phyloP scores from a whole-genome alignment of 2,888 invertebrate species.

The Ecdyonurus torrentis region DNA sequence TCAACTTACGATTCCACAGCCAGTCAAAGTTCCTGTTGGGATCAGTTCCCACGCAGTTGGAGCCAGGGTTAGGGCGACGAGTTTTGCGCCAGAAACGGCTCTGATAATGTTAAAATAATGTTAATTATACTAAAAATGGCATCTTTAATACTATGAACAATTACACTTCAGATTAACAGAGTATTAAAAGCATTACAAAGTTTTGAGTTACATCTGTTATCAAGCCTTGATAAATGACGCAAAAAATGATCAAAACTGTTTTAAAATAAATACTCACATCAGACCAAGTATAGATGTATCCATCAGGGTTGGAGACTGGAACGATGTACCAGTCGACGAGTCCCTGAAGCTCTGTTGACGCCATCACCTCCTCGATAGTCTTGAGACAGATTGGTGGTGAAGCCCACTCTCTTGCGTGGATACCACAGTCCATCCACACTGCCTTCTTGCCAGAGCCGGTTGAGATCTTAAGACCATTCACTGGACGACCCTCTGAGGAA shows the following conservation, averaged over 20 bases:
- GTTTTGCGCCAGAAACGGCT: slow-evolving; percentile 31
- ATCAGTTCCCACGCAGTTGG: slow-evolving; percentile 17
- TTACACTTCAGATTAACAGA: background rate
- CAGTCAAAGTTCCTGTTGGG: slow-evolving; percentile 25
- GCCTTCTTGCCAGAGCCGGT: slow-evolving; percentile 21
- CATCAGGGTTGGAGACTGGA: slow-evolving; percentile 28
- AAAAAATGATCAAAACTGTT: background rate
- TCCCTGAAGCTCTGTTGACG: background rate
- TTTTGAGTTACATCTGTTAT: too few relatives aligned
- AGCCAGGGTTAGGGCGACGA: slow-evolving; percentile 14
- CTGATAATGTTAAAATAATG: slow-evolving; percentile 16
- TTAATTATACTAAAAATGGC: background rate
- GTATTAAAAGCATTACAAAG: too few relatives aligned
- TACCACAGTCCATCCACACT: slow-evolving; percentile 32
- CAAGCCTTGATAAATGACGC: too few relatives aligned
- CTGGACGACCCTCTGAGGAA: slow-evolving; percentile 19
- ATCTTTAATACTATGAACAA: background rate
- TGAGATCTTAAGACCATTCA: slow-evolving; percentile 22
- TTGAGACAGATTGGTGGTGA: background rate
- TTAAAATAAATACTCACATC: background rate
- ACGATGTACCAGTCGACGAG: slow-evolving; percentile 26
- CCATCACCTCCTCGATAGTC: slow-evolving; percentile 1
- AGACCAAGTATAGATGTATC: slow-evolving; percentile 23
- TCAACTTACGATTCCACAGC: slow-evolving; percentile 23
- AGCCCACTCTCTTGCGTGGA: background rate